A percentile compares a stretch with the other conserved stretches of the same genome.
phyloP scores from a whole-genome alignment of 2,888 invertebrate species.

The Ischnus inquisitorius region DNA sequence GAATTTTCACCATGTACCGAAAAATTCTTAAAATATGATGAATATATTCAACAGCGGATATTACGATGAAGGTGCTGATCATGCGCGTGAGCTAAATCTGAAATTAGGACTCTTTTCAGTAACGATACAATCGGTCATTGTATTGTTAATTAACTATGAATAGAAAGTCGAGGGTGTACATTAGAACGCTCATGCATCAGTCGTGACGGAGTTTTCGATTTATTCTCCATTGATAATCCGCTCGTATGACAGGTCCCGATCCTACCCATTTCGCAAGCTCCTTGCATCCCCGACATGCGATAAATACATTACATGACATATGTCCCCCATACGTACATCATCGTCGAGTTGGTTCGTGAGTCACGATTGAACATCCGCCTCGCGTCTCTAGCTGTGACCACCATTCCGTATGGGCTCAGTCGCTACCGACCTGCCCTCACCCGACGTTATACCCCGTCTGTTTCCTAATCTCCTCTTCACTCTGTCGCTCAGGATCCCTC shows the following conservation, averaged over 20 bases:
- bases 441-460: conserved; percentile 42
- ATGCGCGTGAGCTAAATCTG: too few species aligned
- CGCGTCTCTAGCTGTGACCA: conserved; percentile 49
- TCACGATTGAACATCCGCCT: conserved; percentile 52
- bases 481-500: conserved; percentile 34
- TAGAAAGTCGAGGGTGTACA: not conserved
- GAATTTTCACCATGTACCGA: too few species aligned
- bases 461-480: conserved; percentile 62
- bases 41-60: too few species aligned
- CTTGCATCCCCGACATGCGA: not conserved
- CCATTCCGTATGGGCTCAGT: conserved; percentile 55
- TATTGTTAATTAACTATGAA: too few species aligned
- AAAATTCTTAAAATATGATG: too few species aligned
- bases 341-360: conserved; percentile 32
- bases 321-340: conserved; percentile 39
- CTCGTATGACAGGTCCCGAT: not conserved
- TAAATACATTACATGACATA: conserved; percentile 19
- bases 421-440: conserved; percentile 23
- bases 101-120: too few species aligned
- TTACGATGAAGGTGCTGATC: too few species aligned
- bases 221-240: not conserved
- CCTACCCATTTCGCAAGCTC: not conserved
- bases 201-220: conserved; percentile 6
- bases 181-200: not conserved
- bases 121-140: too few species aligned